Evolutionary conservation across 1,140 invertebrate species (phyloP).

Genomic region (Bilobella aurantiaca): DNA sequence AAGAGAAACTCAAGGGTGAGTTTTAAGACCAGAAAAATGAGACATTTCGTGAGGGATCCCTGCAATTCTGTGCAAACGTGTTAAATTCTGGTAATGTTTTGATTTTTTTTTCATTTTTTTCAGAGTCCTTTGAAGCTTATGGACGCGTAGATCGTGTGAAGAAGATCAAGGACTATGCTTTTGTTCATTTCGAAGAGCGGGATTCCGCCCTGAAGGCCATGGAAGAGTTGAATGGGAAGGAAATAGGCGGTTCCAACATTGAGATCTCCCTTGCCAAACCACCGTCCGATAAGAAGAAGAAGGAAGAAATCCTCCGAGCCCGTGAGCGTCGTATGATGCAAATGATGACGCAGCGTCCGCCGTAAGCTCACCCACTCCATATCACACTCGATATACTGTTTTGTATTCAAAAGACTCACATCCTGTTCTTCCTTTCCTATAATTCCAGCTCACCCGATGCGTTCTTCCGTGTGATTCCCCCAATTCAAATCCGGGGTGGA

Average conservation of each 20-base stretch:
- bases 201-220: neutral
- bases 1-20: no score
- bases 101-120: no score
- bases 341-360: neutral
- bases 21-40: no score
- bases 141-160: slow-evolving; percentile 44
- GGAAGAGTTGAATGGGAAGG: neutral
- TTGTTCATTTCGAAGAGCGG: slow-evolving; percentile 40
- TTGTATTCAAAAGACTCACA: no score
- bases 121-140: slow-evolving; percentile 36
- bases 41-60: slow-evolving; percentile 32
- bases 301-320: neutral
- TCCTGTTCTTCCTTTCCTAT: no score
- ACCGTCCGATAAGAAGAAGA: neutral
- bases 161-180: slow-evolving; percentile 47
- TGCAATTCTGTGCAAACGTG: slow-evolving; percentile 17
- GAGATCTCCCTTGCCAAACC: neutral
- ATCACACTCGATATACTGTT: no score
- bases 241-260: neutral
- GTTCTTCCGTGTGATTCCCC: no score
- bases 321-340: neutral
- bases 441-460: no score
- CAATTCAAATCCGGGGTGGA: no score
- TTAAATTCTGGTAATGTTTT: no score
- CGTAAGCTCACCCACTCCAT: no score